Evolutionary conservation across 1,140 invertebrate species (phyloP).

Genomic region (Solenopsis fugax): DNA sequence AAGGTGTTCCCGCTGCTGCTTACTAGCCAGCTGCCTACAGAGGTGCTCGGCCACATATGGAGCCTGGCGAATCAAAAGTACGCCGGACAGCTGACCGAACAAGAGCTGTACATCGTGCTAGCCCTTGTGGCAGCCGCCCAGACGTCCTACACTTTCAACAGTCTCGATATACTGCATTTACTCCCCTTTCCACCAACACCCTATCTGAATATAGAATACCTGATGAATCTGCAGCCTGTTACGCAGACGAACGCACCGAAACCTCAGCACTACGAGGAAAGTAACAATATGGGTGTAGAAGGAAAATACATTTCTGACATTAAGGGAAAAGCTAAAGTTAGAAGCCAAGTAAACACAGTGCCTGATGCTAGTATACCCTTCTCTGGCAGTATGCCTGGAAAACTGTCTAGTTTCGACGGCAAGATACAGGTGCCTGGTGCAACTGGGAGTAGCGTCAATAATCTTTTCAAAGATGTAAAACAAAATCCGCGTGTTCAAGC

Average conservation of each 20-base stretch:
- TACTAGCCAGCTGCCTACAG: constrained; percentile 88
- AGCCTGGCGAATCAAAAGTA: constrained; percentile 88
- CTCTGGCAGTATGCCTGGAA: constrained; percentile 53
- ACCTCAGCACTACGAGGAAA: constrained; percentile 35
- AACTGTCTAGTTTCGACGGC: constrained; percentile 54
- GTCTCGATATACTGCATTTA: constrained; percentile 86
- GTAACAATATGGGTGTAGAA: constrained; percentile 27
- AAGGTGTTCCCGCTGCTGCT: constrained; percentile 89
- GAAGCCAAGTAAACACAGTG: constrained; percentile 34
- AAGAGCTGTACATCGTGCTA: constrained; percentile 89
- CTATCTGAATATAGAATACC: constrained; percentile 83
- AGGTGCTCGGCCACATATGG: constrained; percentile 89
- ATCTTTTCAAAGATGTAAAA: constrained; percentile 38
- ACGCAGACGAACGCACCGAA: constrained; percentile 44
- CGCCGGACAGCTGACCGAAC: constrained; percentile 88
- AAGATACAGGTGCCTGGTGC: constrained; percentile 40
- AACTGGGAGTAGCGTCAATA: constrained; percentile 51
- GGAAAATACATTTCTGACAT: constrained; percentile 50
- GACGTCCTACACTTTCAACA: constrained; percentile 87
- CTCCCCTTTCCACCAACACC: constrained; percentile 87
- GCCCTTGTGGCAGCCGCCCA: constrained; percentile 89
- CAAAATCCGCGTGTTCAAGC: constrained; percentile 34
- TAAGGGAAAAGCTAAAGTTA: constrained; percentile 57
- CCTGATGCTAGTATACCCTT: constrained; percentile 52
- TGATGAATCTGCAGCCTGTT: constrained; percentile 70